Evolutionary conservation across 2,113 vertebrate species (phyloP).

Genomic region (Corydoras sp.): DNA sequence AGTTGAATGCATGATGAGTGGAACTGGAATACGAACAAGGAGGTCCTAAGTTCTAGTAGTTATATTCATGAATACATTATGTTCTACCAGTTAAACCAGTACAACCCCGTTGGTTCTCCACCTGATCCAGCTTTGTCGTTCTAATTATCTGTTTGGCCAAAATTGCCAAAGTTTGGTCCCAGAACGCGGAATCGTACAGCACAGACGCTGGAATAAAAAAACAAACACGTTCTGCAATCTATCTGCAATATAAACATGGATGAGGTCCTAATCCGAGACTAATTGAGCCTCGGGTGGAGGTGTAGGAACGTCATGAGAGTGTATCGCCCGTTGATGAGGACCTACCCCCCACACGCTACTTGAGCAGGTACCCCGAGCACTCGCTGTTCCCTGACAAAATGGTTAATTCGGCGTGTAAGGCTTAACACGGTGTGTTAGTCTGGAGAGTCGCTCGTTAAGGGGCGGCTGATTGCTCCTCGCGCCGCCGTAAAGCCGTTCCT

Average conservation of each 20-base stretch:
- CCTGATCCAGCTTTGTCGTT: no score
- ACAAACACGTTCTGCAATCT: no score
- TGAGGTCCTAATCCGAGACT: constrained; percentile 39
- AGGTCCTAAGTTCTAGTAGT: no score
- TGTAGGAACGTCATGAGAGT: constrained; percentile 18
- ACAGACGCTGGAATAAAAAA: no score
- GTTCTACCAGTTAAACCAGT: no score
- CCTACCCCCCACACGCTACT: constrained; percentile 25
- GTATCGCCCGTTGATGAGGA: constrained; percentile 42
- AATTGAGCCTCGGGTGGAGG: constrained; percentile 41
- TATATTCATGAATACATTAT: no score
- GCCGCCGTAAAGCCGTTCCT: constrained; percentile 57
- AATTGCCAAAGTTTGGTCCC: no score
- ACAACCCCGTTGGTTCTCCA: no score
- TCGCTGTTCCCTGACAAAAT: constrained; percentile 54
- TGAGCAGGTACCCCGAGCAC: constrained; percentile 17
- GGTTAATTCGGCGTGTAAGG: constrained; percentile 54
- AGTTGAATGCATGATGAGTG: no score
- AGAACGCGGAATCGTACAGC: no score
- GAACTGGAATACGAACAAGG: no score
- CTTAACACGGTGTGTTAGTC: constrained; percentile 39
- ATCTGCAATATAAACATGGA: not conserved
- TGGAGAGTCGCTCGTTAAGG: constrained; percentile 60
- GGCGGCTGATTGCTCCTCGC: constrained; percentile 62
- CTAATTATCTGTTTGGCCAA: no score